These are phyloP conservation scores for Bombycilla garrulus DNA, from an alignment of 2,113 vertebrate genomes.

Conservation along the genomic window DNA sequence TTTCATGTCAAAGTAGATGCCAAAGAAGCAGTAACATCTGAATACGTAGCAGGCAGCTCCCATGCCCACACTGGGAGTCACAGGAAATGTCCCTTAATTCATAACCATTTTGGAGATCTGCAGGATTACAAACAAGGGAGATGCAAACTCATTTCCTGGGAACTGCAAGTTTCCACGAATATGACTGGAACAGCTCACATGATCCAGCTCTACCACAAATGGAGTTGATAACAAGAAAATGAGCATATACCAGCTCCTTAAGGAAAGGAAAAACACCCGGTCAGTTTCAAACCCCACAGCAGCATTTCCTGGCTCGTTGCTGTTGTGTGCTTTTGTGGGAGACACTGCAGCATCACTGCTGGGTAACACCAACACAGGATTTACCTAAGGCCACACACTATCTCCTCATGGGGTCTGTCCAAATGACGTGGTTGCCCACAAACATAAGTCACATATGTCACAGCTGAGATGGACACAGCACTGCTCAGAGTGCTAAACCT, in stretches of 20 bases:
- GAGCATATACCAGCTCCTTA: background rate
- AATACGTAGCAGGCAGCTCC: background rate
- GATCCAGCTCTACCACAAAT: background rate
- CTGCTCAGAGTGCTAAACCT: too few relatives aligned
- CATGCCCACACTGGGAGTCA: background rate
- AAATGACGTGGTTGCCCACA: background rate
- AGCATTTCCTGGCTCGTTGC: background rate
- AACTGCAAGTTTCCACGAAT: background rate
- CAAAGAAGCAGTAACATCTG: background rate
- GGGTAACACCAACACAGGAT: background rate
- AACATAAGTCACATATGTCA: too few relatives aligned
- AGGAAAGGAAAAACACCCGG: background rate
- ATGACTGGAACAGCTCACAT: rapidly evolving
- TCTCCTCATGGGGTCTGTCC: background rate
- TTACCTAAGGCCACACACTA: background rate
- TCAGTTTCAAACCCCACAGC: background rate
- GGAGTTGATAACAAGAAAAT: background rate
- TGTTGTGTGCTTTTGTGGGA: background rate
- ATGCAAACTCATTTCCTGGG: background rate
- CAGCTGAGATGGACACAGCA: too few relatives aligned
- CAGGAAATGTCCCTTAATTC: background rate
- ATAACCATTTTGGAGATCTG: background rate
- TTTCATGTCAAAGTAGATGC: background rate
- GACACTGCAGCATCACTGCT: background rate
- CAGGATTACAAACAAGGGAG: background rate